These are phyloP conservation scores for Nematolebias whitei DNA, from an alignment of 2,113 vertebrate species.

Conservation along the genomic window DNA sequence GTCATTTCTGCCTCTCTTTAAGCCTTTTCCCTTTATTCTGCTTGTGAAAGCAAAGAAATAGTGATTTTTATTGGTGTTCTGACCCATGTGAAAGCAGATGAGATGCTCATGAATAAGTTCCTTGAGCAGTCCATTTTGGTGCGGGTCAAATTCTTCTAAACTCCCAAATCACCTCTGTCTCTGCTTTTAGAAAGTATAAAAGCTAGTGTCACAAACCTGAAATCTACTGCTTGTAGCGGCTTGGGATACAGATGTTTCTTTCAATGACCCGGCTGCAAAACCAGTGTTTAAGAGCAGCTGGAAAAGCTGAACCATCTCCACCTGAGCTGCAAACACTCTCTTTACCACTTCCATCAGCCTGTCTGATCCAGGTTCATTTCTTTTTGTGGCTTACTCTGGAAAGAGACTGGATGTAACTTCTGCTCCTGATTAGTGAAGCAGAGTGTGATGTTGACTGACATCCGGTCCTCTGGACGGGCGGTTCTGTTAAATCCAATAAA, in stretches of 20 bases:
- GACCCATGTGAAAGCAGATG: background rate
- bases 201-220: background rate
- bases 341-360: background rate
- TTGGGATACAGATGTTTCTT: background rate
- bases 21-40: too few species aligned
- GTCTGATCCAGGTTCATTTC: background rate
- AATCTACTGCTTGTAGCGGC: background rate
- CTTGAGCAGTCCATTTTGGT: too few species aligned
- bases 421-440: conserved; percentile 5
- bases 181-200: background rate
- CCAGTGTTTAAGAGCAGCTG: conserved; percentile 7
- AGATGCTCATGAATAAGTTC: too few species aligned
- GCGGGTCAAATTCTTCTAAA: background rate
- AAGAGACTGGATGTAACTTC: background rate
- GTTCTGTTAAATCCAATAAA: background rate
- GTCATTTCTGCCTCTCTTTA: too few species aligned
- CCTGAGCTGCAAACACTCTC: background rate
- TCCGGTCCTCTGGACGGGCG: background rate
- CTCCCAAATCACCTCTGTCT: too few species aligned
- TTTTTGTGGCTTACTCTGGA: background rate
- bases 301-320: background rate
- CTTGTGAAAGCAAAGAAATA: background rate
- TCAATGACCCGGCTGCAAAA: background rate
- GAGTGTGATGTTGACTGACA: conserved; percentile 3
- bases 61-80: background rate